phyloP scores from a whole-genome alignment of 2,797 vertebrate genomes.

The Xyrichtys novacula region DNA sequence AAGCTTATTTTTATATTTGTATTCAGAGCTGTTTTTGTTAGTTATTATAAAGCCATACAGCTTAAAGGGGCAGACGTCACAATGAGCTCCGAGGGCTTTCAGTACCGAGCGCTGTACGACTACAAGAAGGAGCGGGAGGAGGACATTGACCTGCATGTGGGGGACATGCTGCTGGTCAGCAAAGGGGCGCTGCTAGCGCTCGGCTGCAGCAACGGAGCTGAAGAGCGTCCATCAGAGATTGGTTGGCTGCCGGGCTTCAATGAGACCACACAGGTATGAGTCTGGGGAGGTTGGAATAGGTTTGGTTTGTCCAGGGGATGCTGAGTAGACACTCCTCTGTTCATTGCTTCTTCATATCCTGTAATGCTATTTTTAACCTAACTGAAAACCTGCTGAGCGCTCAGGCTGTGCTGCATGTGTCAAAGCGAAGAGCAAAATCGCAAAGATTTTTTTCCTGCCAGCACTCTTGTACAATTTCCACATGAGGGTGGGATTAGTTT shows the following conservation, averaged over 20 bases:
- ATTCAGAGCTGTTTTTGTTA: slow-evolving; percentile 30
- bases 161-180: slow-evolving; percentile 91
- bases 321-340: too few relatives aligned
- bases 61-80: slow-evolving; percentile 15
- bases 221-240: slow-evolving; percentile 91
- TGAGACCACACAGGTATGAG: slow-evolving; percentile 87
- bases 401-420: too few relatives aligned
- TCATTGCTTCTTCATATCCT: too few relatives aligned
- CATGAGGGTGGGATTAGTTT: too few relatives aligned
- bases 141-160: slow-evolving; percentile 92
- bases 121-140: slow-evolving; percentile 94
- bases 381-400: too few relatives aligned
- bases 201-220: slow-evolving; percentile 87
- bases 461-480: too few relatives aligned
- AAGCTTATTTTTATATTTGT: slow-evolving; percentile 49
- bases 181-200: slow-evolving; percentile 89
- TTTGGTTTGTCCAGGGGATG: too few relatives aligned
- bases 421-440: too few relatives aligned
- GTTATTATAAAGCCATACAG: slow-evolving; percentile 47
- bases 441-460: too few relatives aligned
- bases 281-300: accelerated
- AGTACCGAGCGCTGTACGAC: slow-evolving; percentile 92
- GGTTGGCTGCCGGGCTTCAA: slow-evolving; percentile 94
- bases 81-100: slow-evolving; percentile 93
- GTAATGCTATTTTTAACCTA: too few relatives aligned